Conservation (phyloP, 2,113 vertebrate species). For the Pavo muticus region DNA sequence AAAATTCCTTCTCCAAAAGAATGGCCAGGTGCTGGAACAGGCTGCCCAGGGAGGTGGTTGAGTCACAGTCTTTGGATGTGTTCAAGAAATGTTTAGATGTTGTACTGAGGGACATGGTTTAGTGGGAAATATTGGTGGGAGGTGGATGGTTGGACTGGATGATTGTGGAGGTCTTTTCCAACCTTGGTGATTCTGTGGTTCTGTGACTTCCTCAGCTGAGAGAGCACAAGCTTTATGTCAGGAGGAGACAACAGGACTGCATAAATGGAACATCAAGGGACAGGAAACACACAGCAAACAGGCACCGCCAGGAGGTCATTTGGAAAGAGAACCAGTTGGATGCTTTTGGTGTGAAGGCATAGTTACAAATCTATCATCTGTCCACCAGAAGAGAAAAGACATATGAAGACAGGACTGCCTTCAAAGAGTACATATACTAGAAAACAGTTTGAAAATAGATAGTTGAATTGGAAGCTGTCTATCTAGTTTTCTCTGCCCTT, state of each 20-base stretch:
- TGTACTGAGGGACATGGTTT: too few species aligned
- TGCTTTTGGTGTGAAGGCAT: constrained; percentile 28
- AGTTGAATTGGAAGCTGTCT: neutral
- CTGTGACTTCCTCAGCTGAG: neutral
- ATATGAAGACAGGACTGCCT: neutral
- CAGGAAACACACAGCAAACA: constrained; percentile 22
- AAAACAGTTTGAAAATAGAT: neutral
- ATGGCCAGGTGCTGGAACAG: too few species aligned
- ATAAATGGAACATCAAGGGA: constrained; percentile 53
- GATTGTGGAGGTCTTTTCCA: too few species aligned
- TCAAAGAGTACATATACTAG: constrained; percentile 23
- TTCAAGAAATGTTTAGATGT: too few species aligned
- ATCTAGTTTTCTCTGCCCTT: neutral
- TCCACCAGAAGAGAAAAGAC: constrained; percentile 36
- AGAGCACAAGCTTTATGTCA: constrained; percentile 21
- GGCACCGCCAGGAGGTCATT: constrained; percentile 31
- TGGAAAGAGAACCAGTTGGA: constrained; percentile 42
- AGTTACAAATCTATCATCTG: constrained; percentile 57
- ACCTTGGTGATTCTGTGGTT: too few species aligned
- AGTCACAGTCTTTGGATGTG: too few species aligned
- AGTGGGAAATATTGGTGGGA: too few species aligned
- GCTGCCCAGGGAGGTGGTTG: too few species aligned
- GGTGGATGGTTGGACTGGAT: too few species aligned
- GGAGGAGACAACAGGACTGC: constrained; percentile 36
- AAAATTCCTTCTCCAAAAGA: too few species aligned